These are phyloP conservation scores for Athetis lepigone DNA, from an alignment of 2,888 invertebrate genomes.

Conservation along the genomic window DNA sequence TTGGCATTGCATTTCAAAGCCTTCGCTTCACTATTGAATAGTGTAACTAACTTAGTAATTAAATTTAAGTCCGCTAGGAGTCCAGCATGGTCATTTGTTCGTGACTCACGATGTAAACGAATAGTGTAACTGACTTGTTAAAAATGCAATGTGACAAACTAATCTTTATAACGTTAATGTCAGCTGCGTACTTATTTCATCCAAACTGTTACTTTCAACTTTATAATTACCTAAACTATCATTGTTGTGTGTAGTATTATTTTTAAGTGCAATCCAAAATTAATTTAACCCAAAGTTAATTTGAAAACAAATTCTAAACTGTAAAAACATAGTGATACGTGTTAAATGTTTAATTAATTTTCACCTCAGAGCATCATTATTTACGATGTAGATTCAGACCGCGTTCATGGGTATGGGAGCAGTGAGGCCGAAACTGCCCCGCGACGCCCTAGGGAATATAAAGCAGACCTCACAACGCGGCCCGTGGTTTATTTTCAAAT, in stretches of 20 bases:
- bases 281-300: too few species aligned
- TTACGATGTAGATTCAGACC: conserved; percentile 56
- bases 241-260: too few species aligned
- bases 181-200: too few species aligned
- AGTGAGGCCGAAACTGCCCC: conserved; percentile 50
- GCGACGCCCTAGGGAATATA: conserved; percentile 50
- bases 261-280: too few species aligned
- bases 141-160: conserved; percentile 19
- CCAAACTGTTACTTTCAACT: too few species aligned
- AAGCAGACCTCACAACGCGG: conserved; percentile 65
- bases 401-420: conserved; percentile 59
- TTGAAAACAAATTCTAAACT: conserved; percentile 21
- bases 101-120: conserved; percentile 47
- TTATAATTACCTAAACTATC: too few species aligned
- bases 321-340: conserved; percentile 40
- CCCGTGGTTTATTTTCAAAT: conserved; percentile 38
- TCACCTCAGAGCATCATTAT: conserved; percentile 34
- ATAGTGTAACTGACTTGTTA: conserved; percentile 30
- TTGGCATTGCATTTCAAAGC: conserved; percentile 64
- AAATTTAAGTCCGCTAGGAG: conserved; percentile 52
- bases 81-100: conserved; percentile 54
- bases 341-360: conserved; percentile 55
- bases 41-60: conserved; percentile 55
- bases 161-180: conserved; percentile 1
- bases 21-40: conserved; percentile 46